Evolutionary conservation across 2,888 invertebrate genomes (phyloP).

Genomic region (Brachylomia viminalis): DNA sequence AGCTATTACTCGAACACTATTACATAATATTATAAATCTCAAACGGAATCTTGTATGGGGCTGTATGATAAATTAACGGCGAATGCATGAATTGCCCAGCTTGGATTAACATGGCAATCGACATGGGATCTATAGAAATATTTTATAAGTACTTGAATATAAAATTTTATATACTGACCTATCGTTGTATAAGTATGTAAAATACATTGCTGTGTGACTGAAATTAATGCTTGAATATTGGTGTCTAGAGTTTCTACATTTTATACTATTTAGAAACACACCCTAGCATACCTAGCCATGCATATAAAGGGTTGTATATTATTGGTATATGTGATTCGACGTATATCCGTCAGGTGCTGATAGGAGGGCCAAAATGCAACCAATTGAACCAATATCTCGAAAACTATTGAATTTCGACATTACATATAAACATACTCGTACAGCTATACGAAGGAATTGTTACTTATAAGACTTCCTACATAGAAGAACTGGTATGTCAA

Average conservation of each 20-base stretch:
- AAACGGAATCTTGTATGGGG: constrained; percentile 48
- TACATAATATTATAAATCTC: constrained; percentile 60
- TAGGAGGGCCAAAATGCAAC: too few relatives aligned
- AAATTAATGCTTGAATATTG: constrained; percentile 23
- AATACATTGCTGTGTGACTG: constrained; percentile 16
- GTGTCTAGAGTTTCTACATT: neutral
- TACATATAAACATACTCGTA: neutral
- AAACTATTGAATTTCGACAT: too few relatives aligned
- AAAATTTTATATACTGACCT: constrained; percentile 40
- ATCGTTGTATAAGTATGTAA: neutral
- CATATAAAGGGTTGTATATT: too few relatives aligned
- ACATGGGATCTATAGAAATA: constrained; percentile 39
- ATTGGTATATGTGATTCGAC: too few relatives aligned
- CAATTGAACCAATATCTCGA: too few relatives aligned
- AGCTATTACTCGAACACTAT: constrained; percentile 27
- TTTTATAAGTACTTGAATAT: constrained; percentile 37
- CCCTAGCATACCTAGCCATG: neutral
- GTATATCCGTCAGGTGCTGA: too few relatives aligned
- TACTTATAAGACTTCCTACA: constrained; percentile 12
- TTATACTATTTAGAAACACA: too few relatives aligned
- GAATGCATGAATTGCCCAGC: constrained; percentile 29
- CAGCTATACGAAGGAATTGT: neutral
- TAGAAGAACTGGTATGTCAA: constrained; percentile 42
- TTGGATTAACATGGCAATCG: constrained; percentile 49
- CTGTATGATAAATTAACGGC: constrained; percentile 49